Conservation (phyloP, 2,888 invertebrate genomes). For the Cheilosia scutellata region DNA sequence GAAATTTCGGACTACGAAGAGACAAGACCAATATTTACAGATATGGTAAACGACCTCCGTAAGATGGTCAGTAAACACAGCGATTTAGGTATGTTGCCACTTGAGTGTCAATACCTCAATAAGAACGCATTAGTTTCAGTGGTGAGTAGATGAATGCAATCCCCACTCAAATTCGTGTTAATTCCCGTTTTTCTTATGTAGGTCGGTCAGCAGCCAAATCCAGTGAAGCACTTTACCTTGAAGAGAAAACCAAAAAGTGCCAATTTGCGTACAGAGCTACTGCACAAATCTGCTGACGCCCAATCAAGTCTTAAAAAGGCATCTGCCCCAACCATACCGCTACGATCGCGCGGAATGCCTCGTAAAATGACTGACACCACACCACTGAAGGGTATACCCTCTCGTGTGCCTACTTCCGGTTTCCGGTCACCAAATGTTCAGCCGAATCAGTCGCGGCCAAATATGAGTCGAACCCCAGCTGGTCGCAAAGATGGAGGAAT, state of each 20-base stretch:
- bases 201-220: conserved; percentile 92
- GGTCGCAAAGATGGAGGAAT: conserved; percentile 95
- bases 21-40: conserved; percentile 94
- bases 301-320: conserved; percentile 95
- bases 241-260: conserved; percentile 98
- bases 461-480: conserved; percentile 87
- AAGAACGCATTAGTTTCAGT: conserved; percentile 95
- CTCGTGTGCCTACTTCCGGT: conserved; percentile 89
- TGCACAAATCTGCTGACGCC: conserved; percentile 96
- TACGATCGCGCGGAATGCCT: conserved; percentile 94
- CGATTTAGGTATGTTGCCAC: conserved; percentile 93
- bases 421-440: conserved; percentile 85
- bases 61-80: conserved; percentile 93
- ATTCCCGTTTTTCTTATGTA: conserved; percentile 79
- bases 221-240: conserved; percentile 95
- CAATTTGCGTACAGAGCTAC: conserved; percentile 92
- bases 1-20: conserved; percentile 95
- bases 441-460: conserved; percentile 84
- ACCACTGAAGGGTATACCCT: conserved; percentile 96
- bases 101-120: conserved; percentile 98
- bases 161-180: not conserved
- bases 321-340: conserved; percentile 94
- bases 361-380: conserved; percentile 98
- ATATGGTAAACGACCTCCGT: conserved; percentile 93
- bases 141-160: conserved; percentile 84